phyloP scores from a whole-genome alignment of 2,797 vertebrate species.

The Synanceia verrucosa region DNA sequence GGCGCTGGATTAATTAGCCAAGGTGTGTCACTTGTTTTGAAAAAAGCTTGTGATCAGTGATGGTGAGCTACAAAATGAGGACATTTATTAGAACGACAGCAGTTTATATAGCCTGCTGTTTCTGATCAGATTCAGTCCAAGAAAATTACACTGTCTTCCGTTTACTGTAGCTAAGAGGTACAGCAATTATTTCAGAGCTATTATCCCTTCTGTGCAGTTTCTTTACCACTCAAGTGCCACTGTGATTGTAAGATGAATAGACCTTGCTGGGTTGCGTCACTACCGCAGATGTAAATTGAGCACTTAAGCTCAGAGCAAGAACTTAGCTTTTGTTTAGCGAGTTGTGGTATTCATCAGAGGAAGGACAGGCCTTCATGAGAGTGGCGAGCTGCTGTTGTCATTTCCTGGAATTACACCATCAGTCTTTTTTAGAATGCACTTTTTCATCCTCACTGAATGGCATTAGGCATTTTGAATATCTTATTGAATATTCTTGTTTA shows the following conservation, averaged over 20 bases:
- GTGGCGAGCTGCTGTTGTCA: not conserved
- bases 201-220: constrained; percentile 25
- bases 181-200: constrained; percentile 20
- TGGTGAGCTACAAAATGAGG: not conserved
- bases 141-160: not conserved
- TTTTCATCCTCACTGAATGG: not conserved
- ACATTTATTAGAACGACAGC: not conserved
- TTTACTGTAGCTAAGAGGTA: not conserved
- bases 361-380: constrained; percentile 2
- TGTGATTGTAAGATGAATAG: constrained; percentile 36
- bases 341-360: constrained; percentile 39
- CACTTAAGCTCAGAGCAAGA: constrained; percentile 21
- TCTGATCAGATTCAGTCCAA: not conserved
- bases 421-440: not conserved
- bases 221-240: constrained; percentile 17
- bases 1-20: constrained; percentile 38
- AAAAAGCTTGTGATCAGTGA: constrained; percentile 7
- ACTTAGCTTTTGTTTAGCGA: constrained; percentile 27
- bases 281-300: constrained; percentile 38
- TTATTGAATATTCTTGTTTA: not conserved
- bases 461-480: not conserved
- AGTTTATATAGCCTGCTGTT: not conserved
- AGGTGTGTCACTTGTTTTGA: constrained; percentile 30
- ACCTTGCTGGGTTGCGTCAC: constrained; percentile 46
- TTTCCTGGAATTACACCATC: not conserved